Evolutionary conservation across 2,113 vertebrate species (phyloP).

Genomic region (Tenrec ecaudatus): DNA sequence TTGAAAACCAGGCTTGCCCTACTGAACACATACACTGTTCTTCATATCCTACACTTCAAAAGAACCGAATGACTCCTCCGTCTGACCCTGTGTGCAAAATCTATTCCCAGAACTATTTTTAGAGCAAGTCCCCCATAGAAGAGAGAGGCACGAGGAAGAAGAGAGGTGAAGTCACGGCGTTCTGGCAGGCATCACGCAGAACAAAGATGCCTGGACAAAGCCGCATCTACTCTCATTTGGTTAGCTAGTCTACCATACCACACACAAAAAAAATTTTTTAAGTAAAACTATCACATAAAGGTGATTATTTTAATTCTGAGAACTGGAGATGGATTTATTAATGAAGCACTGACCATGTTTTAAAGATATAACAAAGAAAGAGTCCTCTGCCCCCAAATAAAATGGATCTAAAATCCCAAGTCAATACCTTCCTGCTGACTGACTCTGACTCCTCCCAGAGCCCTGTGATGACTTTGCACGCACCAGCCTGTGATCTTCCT

Average conservation of each 20-base stretch:
- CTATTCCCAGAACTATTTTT: slow-evolving; percentile 61
- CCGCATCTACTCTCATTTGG: not conserved
- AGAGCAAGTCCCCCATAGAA: slow-evolving; percentile 32
- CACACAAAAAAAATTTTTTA: not conserved
- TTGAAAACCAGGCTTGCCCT: not conserved
- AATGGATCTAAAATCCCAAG: not conserved
- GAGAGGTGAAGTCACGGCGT: not conserved
- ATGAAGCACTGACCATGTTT: not conserved
- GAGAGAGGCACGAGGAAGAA: slow-evolving; percentile 38
- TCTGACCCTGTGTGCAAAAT: slow-evolving; percentile 10
- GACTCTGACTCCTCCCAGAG: no score
- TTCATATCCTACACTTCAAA: slow-evolving; percentile 32
- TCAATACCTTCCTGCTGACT: no score
- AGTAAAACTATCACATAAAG: not conserved
- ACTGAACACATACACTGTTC: not conserved
- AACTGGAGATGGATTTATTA: slow-evolving; percentile 7
- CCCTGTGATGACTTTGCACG: no score
- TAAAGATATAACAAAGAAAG: not conserved
- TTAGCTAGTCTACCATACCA: not conserved
- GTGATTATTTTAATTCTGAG: slow-evolving; percentile 38
- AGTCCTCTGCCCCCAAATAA: not conserved
- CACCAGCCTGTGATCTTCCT: no score
- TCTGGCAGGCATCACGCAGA: not conserved
- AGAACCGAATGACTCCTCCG: slow-evolving; percentile 64
- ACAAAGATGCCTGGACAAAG: slow-evolving; percentile 14